Percentiles rank a stretch among this genome's conserved stretches.
phyloP scores from a whole-genome alignment of 2,888 invertebrate genomes.

The Agelastica alni region DNA sequence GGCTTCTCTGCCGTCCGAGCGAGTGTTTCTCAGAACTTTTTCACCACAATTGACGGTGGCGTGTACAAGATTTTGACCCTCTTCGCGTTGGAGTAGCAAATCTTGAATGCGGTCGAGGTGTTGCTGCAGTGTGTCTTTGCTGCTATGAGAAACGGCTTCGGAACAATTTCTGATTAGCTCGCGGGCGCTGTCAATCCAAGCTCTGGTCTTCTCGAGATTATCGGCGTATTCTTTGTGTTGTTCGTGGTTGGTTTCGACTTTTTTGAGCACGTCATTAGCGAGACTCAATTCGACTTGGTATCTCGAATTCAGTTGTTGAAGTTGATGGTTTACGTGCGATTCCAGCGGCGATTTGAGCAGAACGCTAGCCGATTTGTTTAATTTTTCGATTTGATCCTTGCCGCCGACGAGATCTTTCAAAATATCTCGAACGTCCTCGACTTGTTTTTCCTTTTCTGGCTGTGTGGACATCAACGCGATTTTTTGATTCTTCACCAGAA shows the following conservation, averaged over 20 bases:
- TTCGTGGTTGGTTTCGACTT: slow-evolving; percentile 85
- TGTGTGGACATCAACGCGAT: slow-evolving; percentile 78
- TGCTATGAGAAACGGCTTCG: slow-evolving; percentile 76
- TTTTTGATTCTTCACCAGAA: slow-evolving; percentile 88
- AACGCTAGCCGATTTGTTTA: slow-evolving; percentile 77
- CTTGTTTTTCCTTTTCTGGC: slow-evolving; percentile 83
- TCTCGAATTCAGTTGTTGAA: slow-evolving; percentile 83
- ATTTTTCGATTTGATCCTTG: slow-evolving; percentile 79
- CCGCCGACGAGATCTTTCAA: slow-evolving; percentile 76
- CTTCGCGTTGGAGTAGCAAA: slow-evolving; percentile 78
- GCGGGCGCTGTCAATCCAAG: slow-evolving; percentile 87
- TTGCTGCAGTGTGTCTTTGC: slow-evolving; percentile 81
- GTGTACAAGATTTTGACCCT: slow-evolving; percentile 85
- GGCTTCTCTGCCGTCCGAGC: slow-evolving; percentile 85
- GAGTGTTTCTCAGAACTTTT: slow-evolving; percentile 83
- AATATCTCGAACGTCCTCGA: slow-evolving; percentile 78
- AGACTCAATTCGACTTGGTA: slow-evolving; percentile 88
- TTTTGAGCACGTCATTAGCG: slow-evolving; percentile 86
- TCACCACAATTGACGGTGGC: slow-evolving; percentile 88
- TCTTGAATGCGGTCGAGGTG: slow-evolving; percentile 81
- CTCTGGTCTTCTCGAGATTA: slow-evolving; percentile 74
- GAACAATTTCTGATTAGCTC: slow-evolving; percentile 80
- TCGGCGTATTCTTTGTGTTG: slow-evolving; percentile 82
- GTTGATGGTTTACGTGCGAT: slow-evolving; percentile 84
- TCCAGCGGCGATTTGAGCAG: slow-evolving; percentile 83